These are phyloP conservation scores for Phalanger gymnotis DNA, from an alignment of 2,797 vertebrate genomes.

Conservation along the genomic window DNA sequence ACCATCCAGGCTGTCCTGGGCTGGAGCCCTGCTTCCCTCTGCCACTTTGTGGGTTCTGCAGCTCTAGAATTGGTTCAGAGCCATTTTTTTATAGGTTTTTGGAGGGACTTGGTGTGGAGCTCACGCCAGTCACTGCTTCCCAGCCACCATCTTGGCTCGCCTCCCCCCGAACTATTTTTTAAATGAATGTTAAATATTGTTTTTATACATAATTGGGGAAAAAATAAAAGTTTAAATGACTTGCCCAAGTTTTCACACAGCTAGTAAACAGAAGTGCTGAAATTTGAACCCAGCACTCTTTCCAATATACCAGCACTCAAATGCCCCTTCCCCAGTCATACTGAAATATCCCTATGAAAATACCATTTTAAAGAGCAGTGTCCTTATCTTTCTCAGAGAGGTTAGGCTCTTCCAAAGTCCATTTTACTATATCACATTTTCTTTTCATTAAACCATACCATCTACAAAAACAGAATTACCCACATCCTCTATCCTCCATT, in stretches of 20 bases:
- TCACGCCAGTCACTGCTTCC: too few relatives aligned
- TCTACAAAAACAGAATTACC: neutral
- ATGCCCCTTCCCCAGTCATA: neutral
- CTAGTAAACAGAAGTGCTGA: neutral
- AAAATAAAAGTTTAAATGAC: neutral
- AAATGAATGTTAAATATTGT: neutral
- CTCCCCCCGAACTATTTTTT: neutral
- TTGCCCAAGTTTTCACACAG: neutral
- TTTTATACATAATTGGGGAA: neutral
- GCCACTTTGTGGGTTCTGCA: too few relatives aligned
- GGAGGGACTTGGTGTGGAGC: too few relatives aligned
- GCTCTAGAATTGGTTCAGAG: too few relatives aligned
- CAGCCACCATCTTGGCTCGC: too few relatives aligned
- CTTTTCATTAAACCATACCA: neutral
- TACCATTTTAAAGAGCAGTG: neutral
- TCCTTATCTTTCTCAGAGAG: neutral
- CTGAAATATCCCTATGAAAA: neutral
- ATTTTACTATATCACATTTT: neutral
- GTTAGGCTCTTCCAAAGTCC: neutral
- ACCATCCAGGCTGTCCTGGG: too few relatives aligned
- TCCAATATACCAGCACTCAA: neutral
- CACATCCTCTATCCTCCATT: neutral
- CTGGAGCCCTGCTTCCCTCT: too few relatives aligned
- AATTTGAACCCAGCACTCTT: neutral
- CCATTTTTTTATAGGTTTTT: too few relatives aligned